Conservation (phyloP, 2,888 invertebrate genomes). For the Elmis aenea region DNA sequence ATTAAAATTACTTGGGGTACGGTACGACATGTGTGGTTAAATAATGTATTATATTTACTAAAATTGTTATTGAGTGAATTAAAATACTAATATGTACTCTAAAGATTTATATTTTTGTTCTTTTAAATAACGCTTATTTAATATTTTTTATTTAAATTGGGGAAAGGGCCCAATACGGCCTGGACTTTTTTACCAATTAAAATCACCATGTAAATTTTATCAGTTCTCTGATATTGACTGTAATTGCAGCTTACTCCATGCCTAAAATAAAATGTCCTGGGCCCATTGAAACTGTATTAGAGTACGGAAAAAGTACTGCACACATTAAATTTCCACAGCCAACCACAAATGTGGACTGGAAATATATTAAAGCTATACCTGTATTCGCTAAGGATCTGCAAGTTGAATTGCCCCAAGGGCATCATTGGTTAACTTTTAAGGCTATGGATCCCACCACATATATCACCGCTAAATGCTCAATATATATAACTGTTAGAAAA, state of each 20-base stretch:
- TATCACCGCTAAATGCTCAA: slow-evolving; percentile 28
- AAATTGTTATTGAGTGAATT: too few species aligned
- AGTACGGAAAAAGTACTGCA: slow-evolving; percentile 45
- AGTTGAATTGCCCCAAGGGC: slow-evolving; percentile 47
- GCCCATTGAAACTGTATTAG: slow-evolving; percentile 46
- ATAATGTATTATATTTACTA: too few species aligned
- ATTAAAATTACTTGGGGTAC: slow-evolving; percentile 8
- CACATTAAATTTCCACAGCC: slow-evolving; percentile 51
- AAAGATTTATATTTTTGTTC: too few species aligned
- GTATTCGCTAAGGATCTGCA: slow-evolving; percentile 50
- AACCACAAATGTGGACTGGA: slow-evolving; percentile 52
- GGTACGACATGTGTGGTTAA: too few species aligned
- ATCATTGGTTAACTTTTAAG: slow-evolving; percentile 49
- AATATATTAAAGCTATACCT: slow-evolving; percentile 50
- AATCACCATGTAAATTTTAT: too few species aligned
- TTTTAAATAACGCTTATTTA: too few species aligned
- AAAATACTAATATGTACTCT: too few species aligned
- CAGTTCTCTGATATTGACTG: too few species aligned
- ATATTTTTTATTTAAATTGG: too few species aligned
- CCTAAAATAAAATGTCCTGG: slow-evolving; percentile 52
- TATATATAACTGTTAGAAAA: slow-evolving; percentile 20
- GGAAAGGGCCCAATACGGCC: too few species aligned
- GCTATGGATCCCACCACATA: slow-evolving; percentile 50
- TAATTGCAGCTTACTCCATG: slow-evolving; percentile 47
- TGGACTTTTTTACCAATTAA: too few species aligned